Base-by-base conservation (phyloP, 2,113 vertebrate genomes). In the Grammomys surdaster region DNA sequence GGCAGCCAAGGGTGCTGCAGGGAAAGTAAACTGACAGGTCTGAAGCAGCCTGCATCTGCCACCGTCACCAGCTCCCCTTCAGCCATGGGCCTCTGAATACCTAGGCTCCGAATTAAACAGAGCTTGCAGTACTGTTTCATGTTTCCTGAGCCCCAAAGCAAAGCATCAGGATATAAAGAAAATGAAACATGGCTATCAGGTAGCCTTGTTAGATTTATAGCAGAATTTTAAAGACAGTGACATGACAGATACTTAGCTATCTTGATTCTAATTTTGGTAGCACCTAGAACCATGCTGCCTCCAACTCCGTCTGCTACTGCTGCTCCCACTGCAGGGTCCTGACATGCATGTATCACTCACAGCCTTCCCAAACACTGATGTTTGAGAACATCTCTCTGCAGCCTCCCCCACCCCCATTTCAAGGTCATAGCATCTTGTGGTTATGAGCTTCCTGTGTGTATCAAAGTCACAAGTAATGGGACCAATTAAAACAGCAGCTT, bases 391-490 rank as follows among this genome's bases (percentile, higher is more conserved):
- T 16, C 24, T 43, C 24, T 63, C 58, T 63, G 81, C 24, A 26
- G 22, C 36, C 7, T 48, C 33, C 36, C n/a, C 48, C 12, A 33
- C 12, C 67, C 31, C 26, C 26, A 28, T 13, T 70, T 26, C 73
- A 48, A n/a, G 12, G 22, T 54, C 20, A 0, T 31, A 54, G 58
- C 69, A 19, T 20, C 58, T 69, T 54, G 24, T 1, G 51, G 7
- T 86, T 16, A 19, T 90, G 81, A 95, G 36, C 72, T 91, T 85
- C 58, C 58, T 92, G 65, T 60, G 70, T 69, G 26, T 77, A 46
- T 94, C 26, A 60, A 26, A 91, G 72, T 89, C 77, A 81, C 54
- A 91, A 78, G 46, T 67, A 46, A 70, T 75, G 16, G 93, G 40
- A 40, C 36, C 87, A 82, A 31, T 81, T 54, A 85, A 63, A 90